A percentile compares a stretch with the other conserved stretches of the same genome.
Evolutionary conservation across 2,888 invertebrate species (phyloP).

Genomic region (Drosophila ustulata): DNA sequence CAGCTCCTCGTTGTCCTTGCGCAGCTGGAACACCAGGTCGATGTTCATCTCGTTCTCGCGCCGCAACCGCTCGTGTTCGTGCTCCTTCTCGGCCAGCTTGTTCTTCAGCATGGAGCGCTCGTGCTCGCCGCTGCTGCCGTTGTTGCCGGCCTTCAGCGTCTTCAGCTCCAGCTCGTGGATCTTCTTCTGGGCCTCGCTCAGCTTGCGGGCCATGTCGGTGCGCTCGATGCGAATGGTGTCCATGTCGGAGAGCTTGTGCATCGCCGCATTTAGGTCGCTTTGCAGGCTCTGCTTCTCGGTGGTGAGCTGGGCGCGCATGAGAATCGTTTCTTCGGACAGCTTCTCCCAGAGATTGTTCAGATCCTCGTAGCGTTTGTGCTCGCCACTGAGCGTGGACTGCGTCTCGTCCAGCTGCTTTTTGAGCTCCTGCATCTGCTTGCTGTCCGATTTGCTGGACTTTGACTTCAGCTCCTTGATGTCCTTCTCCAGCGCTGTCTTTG

Average conservation of each 20-base stretch:
- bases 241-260: conserved; percentile 78
- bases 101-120: conserved; percentile 90
- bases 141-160: conserved; percentile 73
- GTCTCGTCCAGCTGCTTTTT: conserved; percentile 86
- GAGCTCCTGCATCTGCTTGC: conserved; percentile 89
- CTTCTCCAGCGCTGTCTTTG: conserved; percentile 89
- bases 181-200: conserved; percentile 81
- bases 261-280: conserved; percentile 83
- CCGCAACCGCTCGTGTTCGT: conserved; percentile 89
- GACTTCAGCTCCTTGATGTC: conserved; percentile 91
- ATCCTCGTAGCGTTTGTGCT: conserved; percentile 91
- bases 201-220: conserved; percentile 78
- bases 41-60: conserved; percentile 89
- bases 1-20: conserved; percentile 92
- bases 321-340: conserved; percentile 93
- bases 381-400: conserved; percentile 88
- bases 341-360: conserved; percentile 93
- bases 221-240: conserved; percentile 82
- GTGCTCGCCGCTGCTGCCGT: conserved; percentile 85
- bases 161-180: conserved; percentile 82
- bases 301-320: conserved; percentile 92
- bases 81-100: conserved; percentile 90
- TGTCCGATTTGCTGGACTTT: conserved; percentile 88
- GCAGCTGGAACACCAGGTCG: conserved; percentile 90
- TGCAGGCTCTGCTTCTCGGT: conserved; percentile 93